Percentiles rank a stretch among this genome's conserved stretches.
These are phyloP conservation scores for Oncorhynchus tshawytscha DNA, from an alignment of 2,113 vertebrate genomes.

Conservation along the genomic window DNA sequence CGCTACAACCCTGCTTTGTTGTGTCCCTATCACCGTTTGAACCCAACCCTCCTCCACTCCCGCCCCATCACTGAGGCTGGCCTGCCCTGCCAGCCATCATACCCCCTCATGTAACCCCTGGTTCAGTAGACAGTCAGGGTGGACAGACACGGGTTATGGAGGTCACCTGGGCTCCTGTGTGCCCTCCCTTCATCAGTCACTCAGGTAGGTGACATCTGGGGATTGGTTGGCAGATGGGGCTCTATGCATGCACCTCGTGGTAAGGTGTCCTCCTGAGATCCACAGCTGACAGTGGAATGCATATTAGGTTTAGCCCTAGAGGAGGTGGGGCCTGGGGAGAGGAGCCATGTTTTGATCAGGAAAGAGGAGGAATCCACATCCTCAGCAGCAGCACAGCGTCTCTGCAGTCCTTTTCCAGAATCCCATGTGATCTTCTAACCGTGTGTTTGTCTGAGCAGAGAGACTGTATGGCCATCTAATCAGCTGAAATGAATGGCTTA, in stretches of 20 bases:
- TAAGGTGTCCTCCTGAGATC: constrained; percentile 61
- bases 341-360: not conserved
- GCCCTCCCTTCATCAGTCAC: constrained; percentile 60
- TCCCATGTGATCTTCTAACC: constrained; percentile 56
- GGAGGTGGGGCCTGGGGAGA: constrained; percentile 34
- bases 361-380: constrained; percentile 32
- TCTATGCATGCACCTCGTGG: constrained; percentile 66
- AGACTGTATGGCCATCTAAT: constrained; percentile 20
- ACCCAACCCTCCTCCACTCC: constrained; percentile 35
- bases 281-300: constrained; percentile 11
- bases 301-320: not conserved
- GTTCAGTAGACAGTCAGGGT: constrained; percentile 57
- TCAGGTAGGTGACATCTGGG: constrained; percentile 67
- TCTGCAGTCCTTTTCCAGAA: constrained; percentile 63
- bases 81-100: constrained; percentile 38
- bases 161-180: constrained; percentile 21
- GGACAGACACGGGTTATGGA: constrained; percentile 59
- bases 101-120: constrained; percentile 52
- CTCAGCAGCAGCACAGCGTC: constrained; percentile 18
- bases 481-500: constrained; percentile 9
- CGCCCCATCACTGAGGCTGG: constrained; percentile 41
- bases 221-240: constrained; percentile 65
- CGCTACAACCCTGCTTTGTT: constrained; percentile 28
- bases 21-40: constrained; percentile 37
- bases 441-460: constrained; percentile 37